phyloP scores from a whole-genome alignment of 2,888 invertebrate species.

The Trichacis sp. region DNA sequence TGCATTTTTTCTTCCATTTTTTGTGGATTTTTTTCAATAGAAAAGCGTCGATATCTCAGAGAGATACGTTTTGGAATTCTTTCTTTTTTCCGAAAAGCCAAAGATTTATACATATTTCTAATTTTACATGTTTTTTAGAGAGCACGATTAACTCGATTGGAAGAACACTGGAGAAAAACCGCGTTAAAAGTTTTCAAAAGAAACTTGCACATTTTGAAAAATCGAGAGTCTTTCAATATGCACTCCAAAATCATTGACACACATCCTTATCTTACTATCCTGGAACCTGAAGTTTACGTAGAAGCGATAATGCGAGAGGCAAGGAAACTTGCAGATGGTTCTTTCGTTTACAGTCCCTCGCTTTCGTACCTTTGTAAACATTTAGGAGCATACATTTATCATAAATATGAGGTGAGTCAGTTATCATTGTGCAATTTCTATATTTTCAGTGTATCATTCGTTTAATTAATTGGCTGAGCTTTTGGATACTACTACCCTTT shows the following conservation, averaged over 20 bases:
- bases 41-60: not conserved
- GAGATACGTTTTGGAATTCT: not conserved
- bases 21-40: too few species aligned
- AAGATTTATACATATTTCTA: too few species aligned
- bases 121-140: slow-evolving; percentile 74
- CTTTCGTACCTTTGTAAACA: slow-evolving; percentile 75
- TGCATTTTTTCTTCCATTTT: too few species aligned
- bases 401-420: slow-evolving; percentile 54
- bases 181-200: slow-evolving; percentile 76
- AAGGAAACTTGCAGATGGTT: slow-evolving; percentile 79
- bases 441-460: too few species aligned
- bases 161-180: slow-evolving; percentile 76
- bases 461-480: too few species aligned
- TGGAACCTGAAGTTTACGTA: slow-evolving; percentile 73
- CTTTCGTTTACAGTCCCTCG: slow-evolving; percentile 83
- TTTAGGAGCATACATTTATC: slow-evolving; percentile 72
- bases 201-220: slow-evolving; percentile 77
- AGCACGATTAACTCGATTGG: slow-evolving; percentile 73
- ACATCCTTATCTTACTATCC: slow-evolving; percentile 79
- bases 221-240: slow-evolving; percentile 64
- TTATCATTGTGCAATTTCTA: too few species aligned
- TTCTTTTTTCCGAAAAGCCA: slow-evolving; percentile 41
- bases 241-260: slow-evolving; percentile 74
- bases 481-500: too few species aligned
- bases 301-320: slow-evolving; percentile 79